phyloP scores from a whole-genome alignment of 2,888 invertebrate species.

The Azorinus chamasolen region DNA sequence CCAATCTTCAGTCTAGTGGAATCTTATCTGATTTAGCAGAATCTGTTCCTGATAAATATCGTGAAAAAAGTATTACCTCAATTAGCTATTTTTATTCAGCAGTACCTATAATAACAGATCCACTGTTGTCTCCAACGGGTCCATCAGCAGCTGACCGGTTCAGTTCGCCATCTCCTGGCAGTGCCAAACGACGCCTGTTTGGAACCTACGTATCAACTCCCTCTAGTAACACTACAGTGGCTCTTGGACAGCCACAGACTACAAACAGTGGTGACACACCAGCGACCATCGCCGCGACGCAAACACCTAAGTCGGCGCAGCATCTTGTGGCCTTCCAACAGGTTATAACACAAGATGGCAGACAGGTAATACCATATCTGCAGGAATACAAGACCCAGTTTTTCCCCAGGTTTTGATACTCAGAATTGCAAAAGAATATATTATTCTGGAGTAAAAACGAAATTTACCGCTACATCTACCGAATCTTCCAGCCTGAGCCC shows the following conservation, averaged over 20 bases:
- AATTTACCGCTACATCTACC: too few relatives aligned
- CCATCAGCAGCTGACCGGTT: conserved; percentile 83
- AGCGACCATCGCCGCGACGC: neutral
- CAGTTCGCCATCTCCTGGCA: conserved; percentile 84
- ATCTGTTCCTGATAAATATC: too few relatives aligned
- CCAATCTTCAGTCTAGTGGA: too few relatives aligned
- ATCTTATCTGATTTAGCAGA: too few relatives aligned
- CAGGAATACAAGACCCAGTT: too few relatives aligned
- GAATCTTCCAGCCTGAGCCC: too few relatives aligned
- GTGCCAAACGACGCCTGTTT: conserved; percentile 86
- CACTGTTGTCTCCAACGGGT: conserved; percentile 80
- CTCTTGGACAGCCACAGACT: neutral
- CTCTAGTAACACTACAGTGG: neutral
- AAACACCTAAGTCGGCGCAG: conserved; percentile 25
- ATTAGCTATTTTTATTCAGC: too few relatives aligned
- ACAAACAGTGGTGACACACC: neutral
- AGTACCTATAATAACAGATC: conserved; percentile 70
- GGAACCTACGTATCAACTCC: conserved; percentile 27
- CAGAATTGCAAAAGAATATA: too few relatives aligned
- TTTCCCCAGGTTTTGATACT: too few relatives aligned
- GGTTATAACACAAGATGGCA: conserved; percentile 80
- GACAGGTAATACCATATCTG: conserved; percentile 75
- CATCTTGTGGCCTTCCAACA: conserved; percentile 81
- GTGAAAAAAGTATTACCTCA: too few relatives aligned
- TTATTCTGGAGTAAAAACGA: too few relatives aligned